Percentiles rank a stretch among this genome's conserved stretches.
Conservation (phyloP, 2,888 invertebrate species). For the Microplitis deprimator region DNA sequence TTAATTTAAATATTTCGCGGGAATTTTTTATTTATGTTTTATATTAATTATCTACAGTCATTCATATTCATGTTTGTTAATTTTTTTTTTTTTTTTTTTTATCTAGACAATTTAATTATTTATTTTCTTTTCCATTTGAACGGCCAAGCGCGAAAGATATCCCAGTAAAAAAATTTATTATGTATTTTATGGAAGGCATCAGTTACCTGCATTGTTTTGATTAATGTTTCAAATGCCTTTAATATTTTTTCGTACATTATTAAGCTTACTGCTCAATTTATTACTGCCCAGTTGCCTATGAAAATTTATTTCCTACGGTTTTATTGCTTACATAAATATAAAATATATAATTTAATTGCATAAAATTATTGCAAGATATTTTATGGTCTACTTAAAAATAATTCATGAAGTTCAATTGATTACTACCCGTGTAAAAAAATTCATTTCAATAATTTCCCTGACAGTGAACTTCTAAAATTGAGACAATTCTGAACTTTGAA, state of each 20-base stretch:
- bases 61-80: slow-evolving; percentile 5
- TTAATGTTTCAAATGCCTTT: no score
- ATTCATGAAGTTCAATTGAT: no score
- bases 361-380: background rate
- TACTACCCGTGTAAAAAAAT: no score
- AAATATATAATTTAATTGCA: background rate
- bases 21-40: slow-evolving; percentile 6
- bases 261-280: no score
- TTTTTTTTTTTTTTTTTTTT: background rate
- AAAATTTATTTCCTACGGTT: no score
- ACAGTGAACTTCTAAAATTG: no score
- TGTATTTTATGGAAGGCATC: no score
- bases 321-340: background rate
- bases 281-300: no score
- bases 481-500: no score
- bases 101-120: slow-evolving; percentile 35
- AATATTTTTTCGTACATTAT: no score
- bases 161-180: background rate
- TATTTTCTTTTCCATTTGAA: slow-evolving; percentile 64
- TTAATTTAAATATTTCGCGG: background rate
- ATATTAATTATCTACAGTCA: slow-evolving; percentile 37
- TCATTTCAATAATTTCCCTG: no score
- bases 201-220: slow-evolving; percentile 46
- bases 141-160: slow-evolving; percentile 66
- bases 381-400: background rate